phyloP scores from a whole-genome alignment of 2,888 invertebrate species.

The Caenorhabditis becei region DNA sequence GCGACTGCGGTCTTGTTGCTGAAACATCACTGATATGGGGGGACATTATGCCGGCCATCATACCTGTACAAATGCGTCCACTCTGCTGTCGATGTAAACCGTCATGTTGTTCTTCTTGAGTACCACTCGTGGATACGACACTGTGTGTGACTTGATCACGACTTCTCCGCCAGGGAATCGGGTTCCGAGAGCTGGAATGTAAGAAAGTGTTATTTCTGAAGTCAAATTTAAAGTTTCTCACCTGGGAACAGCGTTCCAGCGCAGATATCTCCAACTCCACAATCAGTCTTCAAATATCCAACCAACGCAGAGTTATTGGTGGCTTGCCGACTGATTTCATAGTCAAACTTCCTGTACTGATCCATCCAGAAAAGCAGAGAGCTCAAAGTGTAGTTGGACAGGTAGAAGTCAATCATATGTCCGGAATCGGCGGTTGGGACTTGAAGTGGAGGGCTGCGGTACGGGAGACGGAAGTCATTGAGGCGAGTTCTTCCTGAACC shows the following conservation, averaged over 20 bases:
- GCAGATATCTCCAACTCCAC: conserved; percentile 79
- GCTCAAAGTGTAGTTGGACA: conserved; percentile 80
- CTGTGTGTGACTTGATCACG: conserved; percentile 79
- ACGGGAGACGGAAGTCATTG: conserved; percentile 81
- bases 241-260: conserved; percentile 80
- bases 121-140: conserved; percentile 77
- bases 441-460: conserved; percentile 72
- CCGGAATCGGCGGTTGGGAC: conserved; percentile 68
- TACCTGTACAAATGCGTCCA: conserved; percentile 81
- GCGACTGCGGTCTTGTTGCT: conserved; percentile 79
- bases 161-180: conserved; percentile 79
- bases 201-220: too few species aligned
- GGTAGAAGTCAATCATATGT: conserved; percentile 79
- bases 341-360: conserved; percentile 81
- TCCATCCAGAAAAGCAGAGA: conserved; percentile 81
- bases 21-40: conserved; percentile 48
- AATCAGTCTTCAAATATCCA: conserved; percentile 80
- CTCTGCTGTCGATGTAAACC: conserved; percentile 77
- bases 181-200: conserved; percentile 70
- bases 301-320: conserved; percentile 78
- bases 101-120: conserved; percentile 77
- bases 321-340: conserved; percentile 78
- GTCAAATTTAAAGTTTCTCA: too few species aligned
- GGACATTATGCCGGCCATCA: conserved; percentile 8
- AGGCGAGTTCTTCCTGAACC: conserved; percentile 74